Conservation (phyloP, 2,888 invertebrate genomes). For the Seira ritae region DNA sequence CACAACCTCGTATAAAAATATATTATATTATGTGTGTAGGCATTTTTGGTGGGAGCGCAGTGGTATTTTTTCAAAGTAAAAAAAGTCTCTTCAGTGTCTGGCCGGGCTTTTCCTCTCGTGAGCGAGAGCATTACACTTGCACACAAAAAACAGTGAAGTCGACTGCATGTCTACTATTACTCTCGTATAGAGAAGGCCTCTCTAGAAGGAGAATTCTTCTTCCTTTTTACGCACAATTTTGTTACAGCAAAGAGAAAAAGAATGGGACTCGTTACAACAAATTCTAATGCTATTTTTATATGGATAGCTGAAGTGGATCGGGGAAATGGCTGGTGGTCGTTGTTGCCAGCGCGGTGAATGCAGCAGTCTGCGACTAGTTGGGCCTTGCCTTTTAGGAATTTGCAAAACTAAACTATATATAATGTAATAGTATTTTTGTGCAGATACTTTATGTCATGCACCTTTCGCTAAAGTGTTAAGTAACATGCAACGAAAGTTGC, state of each 20-base stretch:
- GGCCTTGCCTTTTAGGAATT: neutral
- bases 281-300: neutral
- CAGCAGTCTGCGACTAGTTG: neutral
- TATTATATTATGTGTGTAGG: neutral
- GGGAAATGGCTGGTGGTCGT: neutral
- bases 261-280: too few relatives aligned
- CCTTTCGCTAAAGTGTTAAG: neutral
- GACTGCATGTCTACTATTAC: neutral
- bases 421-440: neutral
- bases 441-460: neutral
- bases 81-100: slow-evolving; percentile 1
- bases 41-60: neutral
- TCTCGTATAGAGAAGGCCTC: neutral
- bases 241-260: neutral
- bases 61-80: neutral
- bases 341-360: neutral
- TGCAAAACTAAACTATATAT: neutral
- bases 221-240: slow-evolving; percentile 7
- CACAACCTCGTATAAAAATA: neutral
- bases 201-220: neutral
- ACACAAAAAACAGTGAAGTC: neutral
- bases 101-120: neutral
- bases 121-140: neutral
- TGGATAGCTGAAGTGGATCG: neutral
- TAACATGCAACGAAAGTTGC: neutral